Percentiles rank a stretch among this genome's conserved stretches.
These are phyloP conservation scores for Berghia stephanieae DNA, from an alignment of 1,140 invertebrate genomes.

Conservation along the genomic window DNA sequence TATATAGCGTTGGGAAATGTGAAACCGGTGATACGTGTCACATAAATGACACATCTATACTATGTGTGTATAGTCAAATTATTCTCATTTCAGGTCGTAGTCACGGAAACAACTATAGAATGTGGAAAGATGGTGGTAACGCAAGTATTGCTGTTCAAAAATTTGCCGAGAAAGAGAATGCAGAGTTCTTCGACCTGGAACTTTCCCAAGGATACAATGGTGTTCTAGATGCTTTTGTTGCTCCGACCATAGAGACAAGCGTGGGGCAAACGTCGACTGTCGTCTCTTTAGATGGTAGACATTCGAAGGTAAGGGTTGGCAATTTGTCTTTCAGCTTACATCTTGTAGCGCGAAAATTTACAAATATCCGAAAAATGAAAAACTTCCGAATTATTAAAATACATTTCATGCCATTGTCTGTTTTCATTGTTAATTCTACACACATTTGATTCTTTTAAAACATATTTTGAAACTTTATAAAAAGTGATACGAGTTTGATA, in stretches of 20 bases:
- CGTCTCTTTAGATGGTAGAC: slow-evolving; percentile 90
- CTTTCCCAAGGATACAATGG: slow-evolving; percentile 68
- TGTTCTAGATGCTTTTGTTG: slow-evolving; percentile 83
- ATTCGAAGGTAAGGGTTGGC: slow-evolving; percentile 81
- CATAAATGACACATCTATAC: no score
- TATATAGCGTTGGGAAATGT: no score
- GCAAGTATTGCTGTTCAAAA: slow-evolving; percentile 79
- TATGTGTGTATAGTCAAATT: background rate
- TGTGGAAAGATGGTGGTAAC: slow-evolving; percentile 81
- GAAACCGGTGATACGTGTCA: no score
- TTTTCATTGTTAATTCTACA: no score
- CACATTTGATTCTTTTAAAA: no score
- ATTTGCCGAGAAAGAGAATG: slow-evolving; percentile 83
- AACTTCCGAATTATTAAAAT: no score
- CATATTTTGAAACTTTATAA: no score
- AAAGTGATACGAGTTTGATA: no score
- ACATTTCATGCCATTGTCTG: no score
- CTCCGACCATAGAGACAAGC: slow-evolving; percentile 79
- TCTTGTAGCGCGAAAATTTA: no score
- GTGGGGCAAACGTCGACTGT: slow-evolving; percentile 81
- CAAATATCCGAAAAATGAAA: no score
- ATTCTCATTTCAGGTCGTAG: slow-evolving; percentile 77
- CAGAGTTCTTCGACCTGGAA: slow-evolving; percentile 76
- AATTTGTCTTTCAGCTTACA: no score
- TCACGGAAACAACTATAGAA: slow-evolving; percentile 80